Base-by-base conservation (phyloP, 2,113 vertebrate species). In the Scomber japonicus region DNA sequence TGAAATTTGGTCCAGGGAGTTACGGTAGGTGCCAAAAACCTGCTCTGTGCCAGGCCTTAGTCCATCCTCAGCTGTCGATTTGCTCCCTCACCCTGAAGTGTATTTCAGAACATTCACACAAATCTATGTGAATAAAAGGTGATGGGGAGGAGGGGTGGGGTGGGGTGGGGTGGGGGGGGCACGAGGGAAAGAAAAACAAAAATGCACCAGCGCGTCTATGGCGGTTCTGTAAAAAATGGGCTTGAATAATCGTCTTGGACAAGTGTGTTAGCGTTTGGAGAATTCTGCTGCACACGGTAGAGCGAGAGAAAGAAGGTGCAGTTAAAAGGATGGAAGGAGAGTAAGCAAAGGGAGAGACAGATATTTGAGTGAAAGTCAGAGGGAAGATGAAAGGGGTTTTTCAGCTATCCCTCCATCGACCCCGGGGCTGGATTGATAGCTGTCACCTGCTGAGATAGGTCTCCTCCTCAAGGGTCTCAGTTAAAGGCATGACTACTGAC, bases 381-480 rank as follows among this genome's bases (percentile, higher is more conserved):
- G 56, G 40, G 31, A 68, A 80, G 83, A 87, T 88, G 75, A 88
- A 85, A 85, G 73, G 55, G 27, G 64, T 77, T 76, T 85, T 53
- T 76, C 72, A 40, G 35, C 80, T 62, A 72, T 80, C 60, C 69
- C n/a, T 76, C 59, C 65, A 71, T 65, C 64, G 75, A 79, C 86
- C 78, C 70, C 16, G 30, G 0, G 70, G 75, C 77, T 81, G 60
- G 75, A 90, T 78, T 88, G 87, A 89, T 88, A 76, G 78, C 76
- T 78, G 82, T 84, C 83, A 74, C 81, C 75, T 60, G 74, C 78
- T 83, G 65, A 78, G 78, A 76, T 72, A 30, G 53, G 57, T 71
- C 83, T 66, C 62, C 63, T 75, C 44, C 69, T 75, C 60, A 48
- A 71, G 67, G 1, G 60, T 31, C 7, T 14, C 35, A 51, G 80